Evolutionary conservation across 2,113 vertebrate genomes (phyloP), one percentile per base, ranked within the genome.

Genomic region (Caranx melampygus): DNA sequence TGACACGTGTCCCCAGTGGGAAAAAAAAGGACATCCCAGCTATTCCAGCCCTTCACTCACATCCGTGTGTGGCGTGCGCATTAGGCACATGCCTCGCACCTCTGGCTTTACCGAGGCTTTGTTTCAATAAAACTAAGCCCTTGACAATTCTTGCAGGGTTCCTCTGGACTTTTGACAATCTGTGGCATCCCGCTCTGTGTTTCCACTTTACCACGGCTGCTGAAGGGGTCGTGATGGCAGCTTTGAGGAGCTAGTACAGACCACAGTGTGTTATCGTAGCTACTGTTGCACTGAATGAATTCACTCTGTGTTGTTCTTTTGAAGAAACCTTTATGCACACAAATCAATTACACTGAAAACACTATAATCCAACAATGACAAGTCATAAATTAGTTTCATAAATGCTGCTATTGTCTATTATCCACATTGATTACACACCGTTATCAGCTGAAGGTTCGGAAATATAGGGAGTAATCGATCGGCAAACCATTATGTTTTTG

Each of bases 61-160:
- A 34, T 35, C 79, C 61, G 35, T 45, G 63, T 60, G 78, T 49
- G 72, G 72, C 2, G 21, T 20, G 49, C 63, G 83, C 81, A 82
- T 88, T 73, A 80, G 88, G 34, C 75, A 57, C 86, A 84, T 79
- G 52, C 81, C 64, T 80, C 64, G 72, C 87, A 81, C 79, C 45
- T 74, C 78, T 14, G 75, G 73, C 72, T 87, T 89, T 87, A 81
- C 59, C 10, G 10, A 57, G 81, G 85, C 81, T 93, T 90, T 86
- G 89, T 75, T 81, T 42, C 65, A 83, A 78, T 88, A 83, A 82
- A 88, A 81, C 64, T 82, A 73, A 87, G 57, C 78, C 83, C 61
- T n/a, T 6, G 18, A 72, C 52, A 78, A 71, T 40, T 71, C 47
- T 13, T 16, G 10, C 86, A 64, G 2, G 18, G 12, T 72, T 83